phyloP scores from a whole-genome alignment of 2,888 invertebrate species.

The Acholoe squamosa region DNA sequence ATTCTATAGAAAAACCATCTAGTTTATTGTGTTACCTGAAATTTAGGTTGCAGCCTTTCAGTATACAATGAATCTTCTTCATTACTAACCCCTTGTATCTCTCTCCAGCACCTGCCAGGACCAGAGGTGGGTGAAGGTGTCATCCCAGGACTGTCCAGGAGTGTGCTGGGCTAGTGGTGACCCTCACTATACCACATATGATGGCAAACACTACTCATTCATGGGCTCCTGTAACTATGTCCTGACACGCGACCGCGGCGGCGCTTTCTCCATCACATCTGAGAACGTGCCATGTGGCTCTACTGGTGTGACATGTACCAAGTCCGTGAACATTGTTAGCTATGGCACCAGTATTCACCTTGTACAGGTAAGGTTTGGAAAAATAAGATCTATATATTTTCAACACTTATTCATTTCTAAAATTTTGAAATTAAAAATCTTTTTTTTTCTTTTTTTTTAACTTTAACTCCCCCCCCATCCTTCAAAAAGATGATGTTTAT shows the following conservation, averaged over 20 bases:
- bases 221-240: conserved; percentile 89
- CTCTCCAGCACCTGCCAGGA: conserved; percentile 21
- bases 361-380: conserved; percentile 17
- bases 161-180: conserved; percentile 93
- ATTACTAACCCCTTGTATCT: neutral
- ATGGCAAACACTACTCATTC: conserved; percentile 91
- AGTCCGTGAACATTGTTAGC: conserved; percentile 65
- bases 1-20: too few relatives aligned
- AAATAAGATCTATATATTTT: too few relatives aligned
- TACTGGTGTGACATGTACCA: conserved; percentile 70
- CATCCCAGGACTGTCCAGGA: conserved; percentile 39
- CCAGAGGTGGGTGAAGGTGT: conserved; percentile 43
- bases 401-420: too few relatives aligned
- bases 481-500: too few relatives aligned
- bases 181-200: conserved; percentile 93
- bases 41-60: too few relatives aligned
- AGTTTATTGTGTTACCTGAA: too few relatives aligned
- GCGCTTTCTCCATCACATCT: conserved; percentile 66
- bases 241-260: conserved; percentile 64
- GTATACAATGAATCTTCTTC: too few relatives aligned
- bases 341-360: conserved; percentile 60
- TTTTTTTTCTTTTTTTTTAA: too few relatives aligned
- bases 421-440: too few relatives aligned
- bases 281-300: conserved; percentile 71
- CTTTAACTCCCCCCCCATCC: too few relatives aligned